phyloP scores from a whole-genome alignment of 2,113 vertebrate genomes.

The Dolichotis patagonum region DNA sequence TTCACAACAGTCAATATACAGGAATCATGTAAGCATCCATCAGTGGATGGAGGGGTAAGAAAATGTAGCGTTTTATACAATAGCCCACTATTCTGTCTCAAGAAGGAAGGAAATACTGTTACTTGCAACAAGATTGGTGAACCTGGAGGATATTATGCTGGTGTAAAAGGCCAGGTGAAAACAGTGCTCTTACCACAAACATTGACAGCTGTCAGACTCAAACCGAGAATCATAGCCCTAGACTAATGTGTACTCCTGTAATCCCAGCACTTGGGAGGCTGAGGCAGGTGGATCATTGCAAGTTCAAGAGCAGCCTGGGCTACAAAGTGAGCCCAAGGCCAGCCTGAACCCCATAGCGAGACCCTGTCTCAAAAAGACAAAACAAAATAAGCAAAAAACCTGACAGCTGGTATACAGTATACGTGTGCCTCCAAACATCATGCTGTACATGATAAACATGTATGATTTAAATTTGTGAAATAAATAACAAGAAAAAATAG shows the following conservation, averaged over 20 bases:
- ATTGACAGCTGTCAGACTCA: too few species aligned
- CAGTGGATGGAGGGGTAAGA: not conserved
- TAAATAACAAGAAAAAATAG: not conserved
- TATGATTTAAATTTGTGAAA: not conserved
- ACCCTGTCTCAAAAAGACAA: too few species aligned
- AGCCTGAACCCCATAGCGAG: too few species aligned
- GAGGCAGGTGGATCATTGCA: too few species aligned
- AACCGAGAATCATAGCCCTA: too few species aligned
- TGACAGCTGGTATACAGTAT: not conserved
- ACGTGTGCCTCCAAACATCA: not conserved
- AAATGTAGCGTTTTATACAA: not conserved
- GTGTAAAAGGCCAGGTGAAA: not conserved
- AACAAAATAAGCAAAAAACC: too few species aligned
- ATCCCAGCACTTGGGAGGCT: too few species aligned
- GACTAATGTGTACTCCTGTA: too few species aligned
- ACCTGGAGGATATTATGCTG: not conserved
- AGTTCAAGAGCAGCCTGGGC: too few species aligned
- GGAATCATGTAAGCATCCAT: not conserved
- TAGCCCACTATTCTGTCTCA: not conserved
- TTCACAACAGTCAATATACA: not conserved
- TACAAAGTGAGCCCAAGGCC: too few species aligned
- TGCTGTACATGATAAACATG: not conserved
- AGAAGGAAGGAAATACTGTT: not conserved
- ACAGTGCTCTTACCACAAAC: too few species aligned
- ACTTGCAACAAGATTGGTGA: not conserved